Evolutionary conservation across 2,888 invertebrate genomes (phyloP), one percentile per base, ranked within the genome.

Genomic region (Lordiphosa andalusiaca): DNA sequence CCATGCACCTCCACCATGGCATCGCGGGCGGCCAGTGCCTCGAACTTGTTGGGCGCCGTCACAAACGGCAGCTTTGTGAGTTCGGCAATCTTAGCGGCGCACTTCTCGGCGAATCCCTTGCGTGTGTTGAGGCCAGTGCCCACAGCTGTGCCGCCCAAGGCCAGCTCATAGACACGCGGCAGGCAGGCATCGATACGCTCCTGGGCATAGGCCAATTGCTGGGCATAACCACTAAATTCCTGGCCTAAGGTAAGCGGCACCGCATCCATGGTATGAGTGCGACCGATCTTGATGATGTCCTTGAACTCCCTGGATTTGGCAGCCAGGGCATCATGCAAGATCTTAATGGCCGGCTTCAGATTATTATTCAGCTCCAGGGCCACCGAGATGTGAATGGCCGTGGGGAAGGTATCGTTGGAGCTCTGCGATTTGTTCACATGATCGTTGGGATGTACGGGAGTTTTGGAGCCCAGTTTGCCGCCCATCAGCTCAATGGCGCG

Each of bases 391-490:
- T 99, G 99, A 95, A 99, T 99, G 2, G 99, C 99, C 0, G 99
- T 97, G 6, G 99, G 99, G 90, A 97, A 99, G 2, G 99, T 98
- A 89, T 99, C 99, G 89, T 99, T 99, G 53, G 98, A 98, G 88
- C 98, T 98, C 92, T 99, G 96, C 7, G 97, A 96, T 91, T 97
- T 99, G 90, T 99, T 99, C 53, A 99, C 99, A 90, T 99, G 99
- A 89, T 99, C 99, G 89, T 99, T 99, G 0, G 99, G 99, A 89
- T 99, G 99, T 0, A 99, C 98, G 0, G 99, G 99, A 10, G 90
- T 92, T 88, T 99, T 99, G 44, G 95, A 95, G 56, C 99, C 99
- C 13, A 99, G 91, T 77, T 93, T 91, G 4, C 99, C 99, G 9
- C 97, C 97, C 46, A 97, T 78, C 50, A 96, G 89, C 89, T 98